These are phyloP conservation scores for Nebria brevicollis DNA, from an alignment of 2,888 invertebrate genomes.

Conservation along the genomic window DNA sequence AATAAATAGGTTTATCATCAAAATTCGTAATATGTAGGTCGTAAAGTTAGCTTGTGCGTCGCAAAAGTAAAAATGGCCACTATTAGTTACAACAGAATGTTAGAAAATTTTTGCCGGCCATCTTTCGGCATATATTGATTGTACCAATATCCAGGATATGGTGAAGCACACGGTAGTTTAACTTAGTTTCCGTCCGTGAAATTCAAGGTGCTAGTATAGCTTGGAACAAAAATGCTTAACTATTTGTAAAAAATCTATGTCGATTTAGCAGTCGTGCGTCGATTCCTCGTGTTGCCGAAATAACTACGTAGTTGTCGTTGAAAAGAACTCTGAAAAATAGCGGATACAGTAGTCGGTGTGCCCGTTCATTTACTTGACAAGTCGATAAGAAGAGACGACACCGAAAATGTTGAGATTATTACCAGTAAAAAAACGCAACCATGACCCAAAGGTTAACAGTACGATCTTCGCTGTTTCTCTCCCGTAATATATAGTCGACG, in stretches of 20 bases:
- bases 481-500: neutral
- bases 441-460: neutral
- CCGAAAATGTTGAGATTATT: conserved; percentile 15
- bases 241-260: neutral
- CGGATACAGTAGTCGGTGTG: neutral
- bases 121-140: neutral
- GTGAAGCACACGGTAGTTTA: neutral
- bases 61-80: neutral
- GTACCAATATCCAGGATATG: neutral
- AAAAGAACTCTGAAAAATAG: neutral
- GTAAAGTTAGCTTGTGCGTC: neutral
- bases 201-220: neutral
- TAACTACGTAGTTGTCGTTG: neutral
- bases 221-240: neutral
- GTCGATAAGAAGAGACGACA: conserved; percentile 10
- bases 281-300: neutral
- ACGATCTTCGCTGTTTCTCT: neutral
- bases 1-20: neutral
- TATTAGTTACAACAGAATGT: neutral
- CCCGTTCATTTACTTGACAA: conserved; percentile 22
- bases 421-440: neutral
- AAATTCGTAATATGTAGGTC: neutral
- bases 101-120: neutral
- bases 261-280: neutral
- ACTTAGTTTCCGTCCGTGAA: neutral